These are phyloP conservation scores for Axis porcinus DNA, from an alignment of 2,113 vertebrate genomes.

Conservation along the genomic window DNA sequence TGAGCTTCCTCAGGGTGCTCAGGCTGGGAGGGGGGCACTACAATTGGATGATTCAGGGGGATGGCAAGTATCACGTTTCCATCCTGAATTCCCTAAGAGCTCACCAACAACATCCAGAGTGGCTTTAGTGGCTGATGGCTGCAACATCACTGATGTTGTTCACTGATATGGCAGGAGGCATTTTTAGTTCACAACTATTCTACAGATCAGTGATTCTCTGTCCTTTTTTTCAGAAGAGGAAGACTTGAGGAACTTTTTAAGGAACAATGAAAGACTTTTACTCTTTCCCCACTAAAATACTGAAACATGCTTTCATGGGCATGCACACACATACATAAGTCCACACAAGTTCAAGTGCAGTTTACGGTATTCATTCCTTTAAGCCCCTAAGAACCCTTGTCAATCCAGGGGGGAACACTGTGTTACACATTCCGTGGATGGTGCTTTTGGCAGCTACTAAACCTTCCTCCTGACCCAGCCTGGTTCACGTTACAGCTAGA, in stretches of 20 bases:
- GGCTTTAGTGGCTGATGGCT: neutral
- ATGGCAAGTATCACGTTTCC: neutral
- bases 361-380: neutral
- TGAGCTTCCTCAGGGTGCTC: neutral
- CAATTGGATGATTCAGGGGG: neutral
- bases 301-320: rapidly evolving
- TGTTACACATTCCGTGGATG: neutral
- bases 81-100: neutral
- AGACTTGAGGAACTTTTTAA: neutral
- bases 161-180: rapidly evolving
- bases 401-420: neutral
- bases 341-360: neutral
- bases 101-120: neutral
- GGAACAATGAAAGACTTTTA: neutral
- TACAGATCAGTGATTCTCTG: neutral
- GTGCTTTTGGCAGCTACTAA: neutral
- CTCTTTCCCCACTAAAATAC: neutral
- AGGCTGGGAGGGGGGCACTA: neutral
- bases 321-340: neutral
- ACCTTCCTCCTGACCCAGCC: neutral
- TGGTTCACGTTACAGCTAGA: slow-evolving; percentile 37
- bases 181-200: neutral
- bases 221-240: neutral
- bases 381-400: neutral
- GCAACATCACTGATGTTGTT: neutral